Conservation (phyloP, 2,113 vertebrate genomes). For the Rana temporaria region DNA sequence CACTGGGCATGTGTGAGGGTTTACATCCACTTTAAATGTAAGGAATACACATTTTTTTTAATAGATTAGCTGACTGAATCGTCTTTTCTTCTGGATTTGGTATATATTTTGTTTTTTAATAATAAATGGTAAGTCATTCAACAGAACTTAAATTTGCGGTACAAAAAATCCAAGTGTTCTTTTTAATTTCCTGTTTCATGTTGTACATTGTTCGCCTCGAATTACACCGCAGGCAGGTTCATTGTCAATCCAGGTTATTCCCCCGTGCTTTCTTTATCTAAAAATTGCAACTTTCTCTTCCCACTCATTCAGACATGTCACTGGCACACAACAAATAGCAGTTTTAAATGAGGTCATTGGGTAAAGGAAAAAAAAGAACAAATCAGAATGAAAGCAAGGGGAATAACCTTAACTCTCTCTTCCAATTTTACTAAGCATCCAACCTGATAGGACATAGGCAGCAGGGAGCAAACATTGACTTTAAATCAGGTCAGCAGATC, state of each 20-base stretch:
- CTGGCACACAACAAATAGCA: neutral
- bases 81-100: too few species aligned
- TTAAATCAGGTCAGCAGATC: slow-evolving; percentile 23
- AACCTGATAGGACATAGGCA: neutral
- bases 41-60: too few species aligned
- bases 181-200: neutral
- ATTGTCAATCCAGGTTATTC: neutral
- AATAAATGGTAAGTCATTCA: too few species aligned
- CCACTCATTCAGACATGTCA: neutral
- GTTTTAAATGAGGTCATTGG: neutral
- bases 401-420: neutral
- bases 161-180: neutral
- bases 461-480: neutral
- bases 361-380: neutral
- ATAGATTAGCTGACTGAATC: too few species aligned
- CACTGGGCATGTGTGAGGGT: too few species aligned
- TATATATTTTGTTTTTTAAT: too few species aligned
- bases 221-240: neutral
- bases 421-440: neutral
- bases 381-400: neutral
- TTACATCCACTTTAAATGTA: too few species aligned
- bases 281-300: neutral
- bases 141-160: too few species aligned
- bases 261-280: neutral
- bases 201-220: neutral